A percentile compares a stretch with the other conserved stretches of the same genome.
These are phyloP conservation scores for Sebastes schlegelii DNA, from an alignment of 2,113 vertebrate genomes.

Conservation along the genomic window DNA sequence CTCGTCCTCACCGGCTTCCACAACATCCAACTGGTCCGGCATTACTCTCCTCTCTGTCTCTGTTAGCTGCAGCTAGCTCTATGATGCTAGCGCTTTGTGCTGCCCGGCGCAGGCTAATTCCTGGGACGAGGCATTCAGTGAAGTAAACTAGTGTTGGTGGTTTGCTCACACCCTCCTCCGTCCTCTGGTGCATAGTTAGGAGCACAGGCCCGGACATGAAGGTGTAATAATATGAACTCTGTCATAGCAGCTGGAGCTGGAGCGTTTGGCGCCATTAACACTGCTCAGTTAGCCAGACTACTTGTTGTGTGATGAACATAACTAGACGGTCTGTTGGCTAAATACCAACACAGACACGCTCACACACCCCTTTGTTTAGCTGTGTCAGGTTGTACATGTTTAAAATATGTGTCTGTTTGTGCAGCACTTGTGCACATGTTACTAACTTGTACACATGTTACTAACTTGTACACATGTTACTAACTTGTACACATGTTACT, in stretches of 20 bases:
- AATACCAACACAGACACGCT: background rate
- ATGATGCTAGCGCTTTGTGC: conserved; percentile 70
- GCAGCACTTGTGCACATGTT: no score
- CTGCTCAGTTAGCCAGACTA: conserved; percentile 34
- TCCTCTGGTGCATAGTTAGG: rapidly evolving
- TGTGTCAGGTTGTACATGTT: background rate
- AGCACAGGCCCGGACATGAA: rapidly evolving
- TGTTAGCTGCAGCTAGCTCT: conserved; percentile 28
- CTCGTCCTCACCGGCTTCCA: conserved; percentile 94
- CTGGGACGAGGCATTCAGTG: conserved; percentile 2
- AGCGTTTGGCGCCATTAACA: conserved; percentile 71
- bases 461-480: no score
- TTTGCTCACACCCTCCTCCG: rapidly evolving
- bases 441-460: no score
- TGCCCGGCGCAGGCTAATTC: conserved; percentile 14
- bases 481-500: no score
- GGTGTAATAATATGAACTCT: background rate
- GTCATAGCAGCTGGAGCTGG: background rate
- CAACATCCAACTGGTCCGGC: conserved; percentile 93
- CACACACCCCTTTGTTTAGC: background rate
- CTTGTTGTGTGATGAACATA: conserved; percentile 13
- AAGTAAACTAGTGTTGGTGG: background rate
- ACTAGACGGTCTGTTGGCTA: background rate
- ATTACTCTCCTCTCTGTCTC: no score
- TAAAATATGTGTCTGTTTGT: no score